Evolutionary conservation across 2,888 invertebrate genomes (phyloP).

Genomic region (Apodemia zela): DNA sequence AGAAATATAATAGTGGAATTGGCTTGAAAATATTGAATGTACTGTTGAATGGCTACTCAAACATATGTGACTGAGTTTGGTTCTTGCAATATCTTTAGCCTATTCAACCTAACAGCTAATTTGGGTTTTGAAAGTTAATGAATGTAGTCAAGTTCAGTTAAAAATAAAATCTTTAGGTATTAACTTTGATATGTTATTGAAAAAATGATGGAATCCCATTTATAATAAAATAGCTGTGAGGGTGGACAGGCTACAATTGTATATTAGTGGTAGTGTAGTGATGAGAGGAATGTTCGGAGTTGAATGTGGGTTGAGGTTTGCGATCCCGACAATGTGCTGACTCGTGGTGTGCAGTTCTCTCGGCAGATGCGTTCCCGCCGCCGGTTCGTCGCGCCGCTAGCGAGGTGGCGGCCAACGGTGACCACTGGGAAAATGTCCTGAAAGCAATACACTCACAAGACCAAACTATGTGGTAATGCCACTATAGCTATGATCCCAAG

Average conservation of each 20-base stretch:
- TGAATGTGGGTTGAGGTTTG: constrained; percentile 31
- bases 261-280: not conserved
- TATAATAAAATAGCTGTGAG: not conserved
- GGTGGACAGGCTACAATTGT: not conserved
- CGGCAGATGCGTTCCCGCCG: constrained; percentile 73
- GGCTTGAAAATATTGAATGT: too few relatives aligned
- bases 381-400: constrained; percentile 74
- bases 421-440: constrained; percentile 84
- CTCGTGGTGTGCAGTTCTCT: constrained; percentile 79
- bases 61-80: too few relatives aligned
- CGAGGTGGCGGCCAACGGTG: constrained; percentile 83
- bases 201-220: too few relatives aligned
- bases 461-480: constrained; percentile 78
- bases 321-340: constrained; percentile 60
- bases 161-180: not conserved
- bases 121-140: not conserved
- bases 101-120: not conserved
- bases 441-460: constrained; percentile 77
- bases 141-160: not conserved
- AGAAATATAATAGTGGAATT: too few relatives aligned
- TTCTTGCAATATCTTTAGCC: not conserved
- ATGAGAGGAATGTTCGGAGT: constrained; percentile 10
- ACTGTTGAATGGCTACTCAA: too few relatives aligned
- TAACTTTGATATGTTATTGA: not conserved
- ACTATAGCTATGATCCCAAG: constrained; percentile 53